phyloP scores from a whole-genome alignment of 2,888 invertebrate species.

The Rhyacophila evoluta region DNA sequence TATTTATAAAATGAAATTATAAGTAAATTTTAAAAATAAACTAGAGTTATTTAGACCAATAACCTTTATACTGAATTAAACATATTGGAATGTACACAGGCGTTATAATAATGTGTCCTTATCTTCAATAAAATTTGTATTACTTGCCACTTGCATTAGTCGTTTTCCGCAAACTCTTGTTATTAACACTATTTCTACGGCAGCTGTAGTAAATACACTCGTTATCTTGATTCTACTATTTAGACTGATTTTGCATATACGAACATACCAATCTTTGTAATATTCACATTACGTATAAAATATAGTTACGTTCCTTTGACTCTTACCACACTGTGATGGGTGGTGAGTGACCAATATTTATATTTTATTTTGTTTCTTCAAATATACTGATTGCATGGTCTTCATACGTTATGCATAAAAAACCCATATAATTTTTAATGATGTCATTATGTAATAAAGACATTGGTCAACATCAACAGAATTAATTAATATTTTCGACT shows the following conservation, averaged over 20 bases:
- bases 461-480: neutral
- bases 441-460: too few relatives aligned
- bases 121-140: neutral
- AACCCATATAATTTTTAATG: too few relatives aligned
- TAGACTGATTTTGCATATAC: neutral
- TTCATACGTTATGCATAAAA: too few relatives aligned
- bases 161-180: neutral
- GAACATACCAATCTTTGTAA: too few relatives aligned
- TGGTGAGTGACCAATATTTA: too few relatives aligned
- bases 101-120: neutral
- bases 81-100: neutral
- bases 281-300: too few relatives aligned
- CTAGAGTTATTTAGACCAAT: neutral
- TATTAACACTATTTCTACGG: neutral
- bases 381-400: too few relatives aligned
- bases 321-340: too few relatives aligned
- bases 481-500: neutral
- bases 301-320: too few relatives aligned
- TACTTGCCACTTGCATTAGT: neutral
- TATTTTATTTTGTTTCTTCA: too few relatives aligned
- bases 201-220: neutral
- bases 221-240: neutral
- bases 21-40: neutral
- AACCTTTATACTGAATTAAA: neutral
- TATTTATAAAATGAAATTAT: too few relatives aligned